Base-by-base conservation (phyloP, 2,888 invertebrate species). In the Ctena decussata region DNA sequence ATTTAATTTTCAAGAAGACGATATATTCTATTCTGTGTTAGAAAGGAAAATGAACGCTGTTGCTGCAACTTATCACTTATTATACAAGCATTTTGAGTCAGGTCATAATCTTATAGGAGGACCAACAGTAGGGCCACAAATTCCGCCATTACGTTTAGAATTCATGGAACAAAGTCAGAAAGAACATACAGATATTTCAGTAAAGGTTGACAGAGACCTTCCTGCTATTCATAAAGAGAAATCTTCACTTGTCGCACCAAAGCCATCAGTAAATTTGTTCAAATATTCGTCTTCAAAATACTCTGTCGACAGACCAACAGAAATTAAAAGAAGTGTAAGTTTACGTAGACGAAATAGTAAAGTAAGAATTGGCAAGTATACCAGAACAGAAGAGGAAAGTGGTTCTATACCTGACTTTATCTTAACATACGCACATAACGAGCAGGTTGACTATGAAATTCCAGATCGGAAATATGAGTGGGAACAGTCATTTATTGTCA, bases 11-110 rank as follows among this genome's bases (percentile, higher is more conserved):
- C 80, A 82, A 27, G 93, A 93, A 77, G 91, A 89, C 74, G 93
- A 93, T 73, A 85, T 93, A 44, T 85, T 93, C 27, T 88, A 86
- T 69, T 92, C 93, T 0, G 87, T 93, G n/a, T 88, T 87, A 44
- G 93, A 92, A 73, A 70, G 91, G 24, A 93, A 93, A 70, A 90
- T 93, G 65, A 93, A 92, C 70, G 85, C 92, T 21, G 91, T 92
- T 15, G 92, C 92, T 0, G 93, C 92, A 6, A 90, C 92, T 12
- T 92, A 92, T 71, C 82, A 89, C 72, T 77, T 92, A 32, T 70
- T 92, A 35, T 82, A 87, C 37, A 89, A 87, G 80, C 77, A 87
- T n/a, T 87, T 89, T 75, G 89, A 90, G 44, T 80, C 89, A 18
- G 91, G 91, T 27, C 70, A 86, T 32, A 89, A 90, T 21, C 69